Evolutionary conservation across 2,888 invertebrate genomes (phyloP).

Genomic region (Philereme transversata): DNA sequence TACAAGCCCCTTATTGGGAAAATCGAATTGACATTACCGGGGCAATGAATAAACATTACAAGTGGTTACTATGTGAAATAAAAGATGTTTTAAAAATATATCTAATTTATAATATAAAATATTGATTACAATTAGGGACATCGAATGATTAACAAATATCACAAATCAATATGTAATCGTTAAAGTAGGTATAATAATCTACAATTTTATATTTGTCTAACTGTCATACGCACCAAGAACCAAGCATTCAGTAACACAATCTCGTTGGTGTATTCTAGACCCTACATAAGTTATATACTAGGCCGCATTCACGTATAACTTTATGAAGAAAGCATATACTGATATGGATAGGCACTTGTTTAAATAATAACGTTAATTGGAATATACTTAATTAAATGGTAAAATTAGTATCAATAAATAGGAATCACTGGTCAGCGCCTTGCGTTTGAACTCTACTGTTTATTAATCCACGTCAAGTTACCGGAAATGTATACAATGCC

Average conservation of each 20-base stretch:
- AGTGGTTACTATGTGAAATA: slow-evolving; percentile 2
- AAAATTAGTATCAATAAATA: no score
- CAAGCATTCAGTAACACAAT: slow-evolving; percentile 27
- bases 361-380: no score
- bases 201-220: slow-evolving; percentile 33
- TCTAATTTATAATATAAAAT: slow-evolving; percentile 62
- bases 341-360: no score
- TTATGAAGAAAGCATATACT: no score
- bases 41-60: no score
- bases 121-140: slow-evolving; percentile 63
- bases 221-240: slow-evolving; percentile 21
- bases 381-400: no score
- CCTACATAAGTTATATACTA: slow-evolving; percentile 13
- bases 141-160: slow-evolving; percentile 67
- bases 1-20: no score
- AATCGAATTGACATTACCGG: no score
- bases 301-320: slow-evolving; percentile 16
- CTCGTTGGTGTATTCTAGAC: slow-evolving; percentile 18
- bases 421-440: no score
- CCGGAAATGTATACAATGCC: no score
- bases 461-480: no score
- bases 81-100: slow-evolving; percentile 48
- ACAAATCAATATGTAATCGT: slow-evolving; percentile 54
- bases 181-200: slow-evolving; percentile 41
- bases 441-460: no score